Base-by-base conservation (phyloP, 2,888 invertebrate genomes). In the Agrotis segetum region DNA sequence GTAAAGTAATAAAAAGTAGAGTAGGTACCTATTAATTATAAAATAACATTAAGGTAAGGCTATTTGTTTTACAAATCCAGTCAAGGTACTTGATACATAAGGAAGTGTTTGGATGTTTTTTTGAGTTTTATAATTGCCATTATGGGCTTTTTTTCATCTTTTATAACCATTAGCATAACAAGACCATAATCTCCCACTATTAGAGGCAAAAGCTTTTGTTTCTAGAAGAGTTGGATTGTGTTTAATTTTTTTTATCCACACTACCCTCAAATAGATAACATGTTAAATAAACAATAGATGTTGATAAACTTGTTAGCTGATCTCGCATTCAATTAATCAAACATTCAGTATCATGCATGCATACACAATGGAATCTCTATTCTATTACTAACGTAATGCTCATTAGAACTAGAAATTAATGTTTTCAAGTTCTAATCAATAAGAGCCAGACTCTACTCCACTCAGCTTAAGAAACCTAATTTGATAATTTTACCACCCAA, bases 251-350 rank as follows among this genome's bases (percentile, higher is more conserved):
- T 47, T 40, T 24, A 2, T 4, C 11, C 17, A 53, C 14, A 34
- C 14, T 29, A 29, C 1, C 14, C 6, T n/a, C 21, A 3, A n/a
- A 9, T 2, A 13, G 13, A 24, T 68, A 40, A 40, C 40, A 47
- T 21, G 21, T 74, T 44, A 44, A 56, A 40, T n/a, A 47, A 16
- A 70, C 5, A 13, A 1, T 3, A 14, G 5, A 44, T 62, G 29
- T 64, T 52, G 50, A 74, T 44, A 16, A 64, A 74, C 29, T 63
- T 64, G 2, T 14, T 74, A 21, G 3, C 50, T 16, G 29, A 13
- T 47, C 34, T 13, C 16, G 19, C 16, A 49, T 34, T 46, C n/a
- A 34, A 46, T 21, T 7, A 21, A 69, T 47, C 16, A 56, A 34
- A 55, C 17, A 62, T 29, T 73, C 21, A 13, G 24, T 16, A 34